A percentile compares a stretch with the other conserved stretches of the same genome.
Conservation (phyloP, 2,888 invertebrate genomes). For the Athrips mouffetella region DNA sequence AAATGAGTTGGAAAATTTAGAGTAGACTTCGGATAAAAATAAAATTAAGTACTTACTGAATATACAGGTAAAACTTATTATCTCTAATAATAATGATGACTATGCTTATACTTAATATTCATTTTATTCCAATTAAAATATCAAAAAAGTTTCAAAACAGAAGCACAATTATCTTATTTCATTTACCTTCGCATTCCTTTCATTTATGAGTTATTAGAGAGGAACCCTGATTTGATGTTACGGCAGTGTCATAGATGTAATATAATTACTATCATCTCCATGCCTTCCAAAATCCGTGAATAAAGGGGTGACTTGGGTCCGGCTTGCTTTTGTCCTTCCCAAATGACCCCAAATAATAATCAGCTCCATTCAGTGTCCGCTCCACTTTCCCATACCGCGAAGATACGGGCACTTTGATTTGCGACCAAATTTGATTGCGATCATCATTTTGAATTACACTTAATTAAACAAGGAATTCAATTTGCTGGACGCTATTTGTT, state of each 20-base stretch:
- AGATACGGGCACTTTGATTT: conserved; percentile 76
- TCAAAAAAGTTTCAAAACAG: too few species aligned
- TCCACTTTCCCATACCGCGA: conserved; percentile 66
- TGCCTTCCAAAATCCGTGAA: conserved; percentile 29
- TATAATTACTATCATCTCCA: conserved; percentile 35
- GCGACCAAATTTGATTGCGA: conserved; percentile 64
- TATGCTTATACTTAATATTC: too few species aligned
- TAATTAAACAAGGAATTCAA: conserved; percentile 58
- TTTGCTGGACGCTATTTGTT: conserved; percentile 45
- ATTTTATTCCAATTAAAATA: too few species aligned
- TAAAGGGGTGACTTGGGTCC: conserved; percentile 53
- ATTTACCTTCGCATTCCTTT: too few species aligned
- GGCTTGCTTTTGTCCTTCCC: conserved; percentile 62
- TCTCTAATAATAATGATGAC: too few species aligned
- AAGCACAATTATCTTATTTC: too few species aligned
- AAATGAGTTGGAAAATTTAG: conserved; percentile 54
- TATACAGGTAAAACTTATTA: too few species aligned
- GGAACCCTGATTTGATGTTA: too few species aligned
- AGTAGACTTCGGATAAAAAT: not conserved
- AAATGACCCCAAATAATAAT: conserved; percentile 75
- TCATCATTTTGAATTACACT: conserved; percentile 58
- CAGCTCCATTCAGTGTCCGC: conserved; percentile 61
- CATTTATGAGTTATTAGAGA: too few species aligned
- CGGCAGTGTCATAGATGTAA: not conserved
- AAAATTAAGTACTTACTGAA: not conserved